Evolutionary conservation across 2,797 vertebrate species (phyloP).

Genomic region (Typhlichthys eigenmanni): DNA sequence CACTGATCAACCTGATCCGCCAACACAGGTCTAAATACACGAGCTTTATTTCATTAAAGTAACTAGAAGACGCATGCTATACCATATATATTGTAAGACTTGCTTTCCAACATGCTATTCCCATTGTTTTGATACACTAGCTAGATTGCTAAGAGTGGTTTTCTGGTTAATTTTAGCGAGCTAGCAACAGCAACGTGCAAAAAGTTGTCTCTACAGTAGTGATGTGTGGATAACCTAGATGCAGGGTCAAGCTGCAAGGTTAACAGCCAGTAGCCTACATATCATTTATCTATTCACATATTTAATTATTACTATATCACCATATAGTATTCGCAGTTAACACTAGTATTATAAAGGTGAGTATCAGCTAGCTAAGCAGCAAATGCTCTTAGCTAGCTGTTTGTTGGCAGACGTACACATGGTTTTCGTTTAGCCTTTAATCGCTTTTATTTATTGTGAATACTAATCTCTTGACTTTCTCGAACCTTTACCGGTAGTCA

Average conservation of each 20-base stretch:
- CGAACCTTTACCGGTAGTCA: no score
- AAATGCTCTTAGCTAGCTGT: neutral
- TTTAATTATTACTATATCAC: neutral
- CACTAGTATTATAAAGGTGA: slow-evolving; percentile 45
- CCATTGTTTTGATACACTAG: neutral
- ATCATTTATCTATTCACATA: neutral
- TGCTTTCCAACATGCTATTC: neutral
- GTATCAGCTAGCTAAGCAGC: neutral
- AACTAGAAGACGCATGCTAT: no score
- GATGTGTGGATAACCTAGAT: slow-evolving; percentile 15
- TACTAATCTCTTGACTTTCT: no score
- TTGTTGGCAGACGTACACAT: neutral
- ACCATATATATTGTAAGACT: neutral
- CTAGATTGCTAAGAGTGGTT: slow-evolving; percentile 38
- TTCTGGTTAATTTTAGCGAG: slow-evolving; percentile 52
- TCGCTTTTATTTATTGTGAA: no score
- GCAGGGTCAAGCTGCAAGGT: neutral
- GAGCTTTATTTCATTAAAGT: neutral
- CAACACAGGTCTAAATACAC: slow-evolving; percentile 81
- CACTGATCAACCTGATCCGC: slow-evolving; percentile 84
- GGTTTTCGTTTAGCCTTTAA: no score
- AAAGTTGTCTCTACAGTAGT: slow-evolving; percentile 44
- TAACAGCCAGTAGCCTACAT: neutral
- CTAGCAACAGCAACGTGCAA: slow-evolving; percentile 18
- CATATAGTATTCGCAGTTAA: slow-evolving; percentile 15